Conservation (phyloP, 2,888 invertebrate species). For the Drosophila ezoana region DNA sequence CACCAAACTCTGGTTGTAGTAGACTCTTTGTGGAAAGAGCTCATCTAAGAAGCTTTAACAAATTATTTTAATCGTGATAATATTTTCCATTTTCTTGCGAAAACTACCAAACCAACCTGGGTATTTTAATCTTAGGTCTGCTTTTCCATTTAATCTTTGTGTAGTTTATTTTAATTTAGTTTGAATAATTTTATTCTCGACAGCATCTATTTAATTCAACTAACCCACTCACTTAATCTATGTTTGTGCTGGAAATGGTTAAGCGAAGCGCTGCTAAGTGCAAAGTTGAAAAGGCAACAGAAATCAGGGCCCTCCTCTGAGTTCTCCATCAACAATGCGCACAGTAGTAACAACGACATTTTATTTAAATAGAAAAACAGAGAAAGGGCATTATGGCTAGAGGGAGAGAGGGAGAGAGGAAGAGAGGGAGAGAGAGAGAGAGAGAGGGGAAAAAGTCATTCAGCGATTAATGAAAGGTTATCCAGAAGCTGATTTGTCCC, state of each 20-base stretch:
- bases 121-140: neutral
- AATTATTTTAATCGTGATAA: no score
- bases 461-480: conserved; percentile 30
- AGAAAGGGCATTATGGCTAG: neutral
- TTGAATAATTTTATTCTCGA: conserved; percentile 8
- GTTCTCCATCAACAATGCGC: conserved; percentile 7
- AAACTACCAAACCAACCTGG: neutral
- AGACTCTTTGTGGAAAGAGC: no score
- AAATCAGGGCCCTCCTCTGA: neutral
- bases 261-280: conserved; percentile 5
- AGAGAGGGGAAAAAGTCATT: neutral
- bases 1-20: no score
- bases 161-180: neutral
- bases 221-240: conserved; percentile 6
- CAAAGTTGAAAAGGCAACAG: conserved; percentile 17
- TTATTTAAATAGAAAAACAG: no score
- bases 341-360: neutral
- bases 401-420: neutral
- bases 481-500: neutral
- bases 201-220: conserved; percentile 18
- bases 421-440: neutral
- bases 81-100: no score
- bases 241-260: conserved; percentile 10
- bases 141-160: neutral
- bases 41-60: no score